A percentile compares a stretch with the other conserved stretches of the same genome.
Evolutionary conservation across 2,797 vertebrate species (phyloP).

Genomic region (Gymnoscopelus braueri): DNA sequence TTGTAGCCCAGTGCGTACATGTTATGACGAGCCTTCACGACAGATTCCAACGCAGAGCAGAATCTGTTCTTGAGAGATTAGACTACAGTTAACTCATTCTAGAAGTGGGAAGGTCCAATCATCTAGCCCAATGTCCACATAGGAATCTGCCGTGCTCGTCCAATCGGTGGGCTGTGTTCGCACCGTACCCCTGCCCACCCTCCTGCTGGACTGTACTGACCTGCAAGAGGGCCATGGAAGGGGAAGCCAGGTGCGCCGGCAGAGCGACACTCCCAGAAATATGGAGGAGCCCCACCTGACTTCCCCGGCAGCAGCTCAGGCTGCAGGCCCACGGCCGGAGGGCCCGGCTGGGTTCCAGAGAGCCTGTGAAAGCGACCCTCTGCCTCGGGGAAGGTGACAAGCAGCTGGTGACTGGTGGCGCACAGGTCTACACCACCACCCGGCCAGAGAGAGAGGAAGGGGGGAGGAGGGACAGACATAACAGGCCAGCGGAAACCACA

Average conservation of each 20-base stretch:
- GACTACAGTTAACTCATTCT: constrained; percentile 7
- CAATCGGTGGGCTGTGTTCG: constrained; percentile 51
- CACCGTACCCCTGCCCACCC: constrained; percentile 61
- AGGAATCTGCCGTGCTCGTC: constrained; percentile 45
- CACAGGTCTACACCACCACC: constrained; percentile 81
- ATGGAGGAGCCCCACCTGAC: constrained; percentile 80
- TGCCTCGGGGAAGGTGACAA: constrained; percentile 83
- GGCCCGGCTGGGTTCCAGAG: constrained; percentile 81
- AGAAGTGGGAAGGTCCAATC: constrained; percentile 11
- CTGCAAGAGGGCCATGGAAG: constrained; percentile 80
- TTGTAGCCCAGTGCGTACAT: too few species aligned
- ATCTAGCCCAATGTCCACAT: constrained; percentile 44
- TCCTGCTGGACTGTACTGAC: constrained; percentile 81
- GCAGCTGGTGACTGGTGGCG: constrained; percentile 83
- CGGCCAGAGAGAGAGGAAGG: constrained; percentile 65
- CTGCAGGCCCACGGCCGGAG: constrained; percentile 79
- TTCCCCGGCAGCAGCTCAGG: constrained; percentile 83
- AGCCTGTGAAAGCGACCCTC: constrained; percentile 82
- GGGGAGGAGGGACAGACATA: constrained; percentile 67
- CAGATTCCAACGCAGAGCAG: too few species aligned
- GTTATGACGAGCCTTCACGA: too few species aligned
- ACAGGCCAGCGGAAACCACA: constrained; percentile 75
- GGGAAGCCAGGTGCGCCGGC: constrained; percentile 80
- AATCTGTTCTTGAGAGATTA: too few species aligned
- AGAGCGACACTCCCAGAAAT: constrained; percentile 85